Evolutionary conservation across 30 jellyfish, hydroid and myxozoan genomes (phyloP).

Genomic region (Clytia hemisphaerica): DNA sequence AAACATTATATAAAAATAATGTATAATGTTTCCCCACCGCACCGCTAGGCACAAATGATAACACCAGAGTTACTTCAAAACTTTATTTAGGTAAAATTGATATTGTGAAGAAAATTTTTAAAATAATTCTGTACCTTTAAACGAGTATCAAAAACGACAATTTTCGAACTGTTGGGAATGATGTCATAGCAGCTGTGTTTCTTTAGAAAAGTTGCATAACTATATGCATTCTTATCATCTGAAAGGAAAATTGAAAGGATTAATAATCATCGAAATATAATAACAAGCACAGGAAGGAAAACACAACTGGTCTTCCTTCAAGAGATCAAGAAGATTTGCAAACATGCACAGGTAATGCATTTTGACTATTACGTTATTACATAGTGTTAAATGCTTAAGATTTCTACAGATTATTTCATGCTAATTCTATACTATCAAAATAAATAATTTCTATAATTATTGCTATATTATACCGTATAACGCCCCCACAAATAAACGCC

Average conservation of each 20-base stretch:
- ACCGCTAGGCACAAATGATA: neutral
- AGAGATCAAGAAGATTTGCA: too few species aligned
- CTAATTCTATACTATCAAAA: too few species aligned
- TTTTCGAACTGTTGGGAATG: constrained; percentile 83
- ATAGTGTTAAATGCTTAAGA: too few species aligned
- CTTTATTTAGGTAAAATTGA: neutral
- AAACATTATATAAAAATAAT: neutral
- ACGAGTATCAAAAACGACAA: constrained; percentile 78
- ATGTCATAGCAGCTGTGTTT: constrained; percentile 82
- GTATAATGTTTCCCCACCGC: neutral
- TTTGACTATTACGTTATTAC: too few species aligned
- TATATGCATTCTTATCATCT: constrained; percentile 73
- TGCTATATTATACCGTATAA: too few species aligned
- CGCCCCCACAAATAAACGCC: too few species aligned
- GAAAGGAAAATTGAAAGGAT: neutral
- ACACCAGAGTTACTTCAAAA: neutral
- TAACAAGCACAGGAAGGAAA: too few species aligned
- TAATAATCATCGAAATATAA: neutral
- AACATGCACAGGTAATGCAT: too few species aligned
- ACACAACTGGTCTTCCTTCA: too few species aligned
- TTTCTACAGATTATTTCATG: too few species aligned
- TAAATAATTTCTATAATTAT: too few species aligned
- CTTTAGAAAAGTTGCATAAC: constrained; percentile 61
- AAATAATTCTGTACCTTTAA: constrained; percentile 48
- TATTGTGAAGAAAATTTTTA: neutral